These are phyloP conservation scores for Dicrurus megarhynchus DNA, from an alignment of 2,113 vertebrate genomes.

Conservation along the genomic window DNA sequence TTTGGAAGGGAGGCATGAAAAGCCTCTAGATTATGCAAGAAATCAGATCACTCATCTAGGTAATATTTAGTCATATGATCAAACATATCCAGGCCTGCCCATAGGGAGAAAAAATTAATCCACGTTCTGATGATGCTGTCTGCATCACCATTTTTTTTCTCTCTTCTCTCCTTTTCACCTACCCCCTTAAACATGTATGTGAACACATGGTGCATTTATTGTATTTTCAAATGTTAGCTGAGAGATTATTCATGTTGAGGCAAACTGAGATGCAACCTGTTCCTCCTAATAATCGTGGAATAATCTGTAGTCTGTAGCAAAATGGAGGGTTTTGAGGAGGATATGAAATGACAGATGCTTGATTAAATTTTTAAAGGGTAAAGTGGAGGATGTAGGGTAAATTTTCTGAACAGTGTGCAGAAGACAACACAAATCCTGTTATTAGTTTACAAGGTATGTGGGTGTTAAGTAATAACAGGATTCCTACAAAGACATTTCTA, in stretches of 20 bases:
- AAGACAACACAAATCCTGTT: slow-evolving; percentile 30
- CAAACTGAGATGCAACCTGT: background rate
- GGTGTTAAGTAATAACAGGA: slow-evolving; percentile 30
- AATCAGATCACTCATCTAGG: background rate
- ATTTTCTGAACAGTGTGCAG: slow-evolving; percentile 8
- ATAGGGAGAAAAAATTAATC: background rate
- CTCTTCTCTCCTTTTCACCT: background rate
- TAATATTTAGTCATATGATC: background rate
- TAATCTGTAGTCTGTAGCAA: background rate
- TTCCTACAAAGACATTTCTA: slow-evolving; percentile 4
- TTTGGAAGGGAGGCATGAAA: background rate
- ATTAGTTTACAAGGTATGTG: slow-evolving; percentile 43
- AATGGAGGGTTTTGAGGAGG: background rate
- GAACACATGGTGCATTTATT: background rate
- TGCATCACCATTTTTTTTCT: background rate
- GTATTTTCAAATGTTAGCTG: background rate
- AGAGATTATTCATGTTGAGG: background rate
- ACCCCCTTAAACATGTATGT: background rate
- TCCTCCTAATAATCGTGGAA: background rate
- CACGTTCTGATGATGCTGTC: fast-evolving
- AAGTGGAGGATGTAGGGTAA: slow-evolving; percentile 15
- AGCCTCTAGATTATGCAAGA: background rate
- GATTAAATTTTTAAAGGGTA: slow-evolving; percentile 50
- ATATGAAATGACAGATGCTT: slow-evolving; percentile 21
- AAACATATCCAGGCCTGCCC: background rate